phyloP scores from a whole-genome alignment of 2,888 invertebrate genomes.

The Halictus ligatus region DNA sequence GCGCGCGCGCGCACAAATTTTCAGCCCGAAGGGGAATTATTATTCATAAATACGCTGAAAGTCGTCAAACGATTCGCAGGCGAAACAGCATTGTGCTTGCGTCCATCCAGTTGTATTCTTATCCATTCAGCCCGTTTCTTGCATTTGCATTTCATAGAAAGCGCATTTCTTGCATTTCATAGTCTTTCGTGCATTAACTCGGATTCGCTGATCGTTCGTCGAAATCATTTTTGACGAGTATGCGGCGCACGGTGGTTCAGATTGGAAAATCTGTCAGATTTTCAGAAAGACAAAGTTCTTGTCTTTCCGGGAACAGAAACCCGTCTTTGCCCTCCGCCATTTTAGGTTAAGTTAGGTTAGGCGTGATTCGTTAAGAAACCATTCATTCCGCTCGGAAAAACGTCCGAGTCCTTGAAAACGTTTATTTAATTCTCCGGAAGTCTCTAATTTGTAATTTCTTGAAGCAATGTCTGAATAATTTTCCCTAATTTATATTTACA shows the following conservation, averaged over 20 bases:
- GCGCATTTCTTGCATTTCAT: too few relatives aligned
- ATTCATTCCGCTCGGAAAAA: neutral
- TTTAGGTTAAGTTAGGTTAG: too few relatives aligned
- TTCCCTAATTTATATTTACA: neutral
- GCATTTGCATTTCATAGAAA: constrained; percentile 32
- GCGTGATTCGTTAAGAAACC: too few relatives aligned
- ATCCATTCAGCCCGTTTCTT: constrained; percentile 22
- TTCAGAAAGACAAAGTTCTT: too few relatives aligned
- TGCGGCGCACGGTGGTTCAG: too few relatives aligned
- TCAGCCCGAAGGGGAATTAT: constrained; percentile 20
- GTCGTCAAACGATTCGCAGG: constrained; percentile 30
- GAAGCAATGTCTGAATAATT: neutral
- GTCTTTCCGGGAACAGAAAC: constrained; percentile 40
- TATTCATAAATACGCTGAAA: constrained; percentile 37
- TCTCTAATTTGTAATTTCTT: neutral
- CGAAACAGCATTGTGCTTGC: constrained; percentile 6
- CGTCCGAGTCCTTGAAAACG: neutral
- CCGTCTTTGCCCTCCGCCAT: neutral
- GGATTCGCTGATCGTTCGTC: constrained; percentile 3
- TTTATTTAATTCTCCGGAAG: neutral
- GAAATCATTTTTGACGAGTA: neutral
- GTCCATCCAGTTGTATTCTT: constrained; percentile 11
- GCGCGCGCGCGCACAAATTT: constrained; percentile 9
- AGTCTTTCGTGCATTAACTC: neutral
- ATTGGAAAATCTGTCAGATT: too few relatives aligned